Evolutionary conservation across 2,113 vertebrate genomes (phyloP).

Genomic region (Leptocoma aspasia): DNA sequence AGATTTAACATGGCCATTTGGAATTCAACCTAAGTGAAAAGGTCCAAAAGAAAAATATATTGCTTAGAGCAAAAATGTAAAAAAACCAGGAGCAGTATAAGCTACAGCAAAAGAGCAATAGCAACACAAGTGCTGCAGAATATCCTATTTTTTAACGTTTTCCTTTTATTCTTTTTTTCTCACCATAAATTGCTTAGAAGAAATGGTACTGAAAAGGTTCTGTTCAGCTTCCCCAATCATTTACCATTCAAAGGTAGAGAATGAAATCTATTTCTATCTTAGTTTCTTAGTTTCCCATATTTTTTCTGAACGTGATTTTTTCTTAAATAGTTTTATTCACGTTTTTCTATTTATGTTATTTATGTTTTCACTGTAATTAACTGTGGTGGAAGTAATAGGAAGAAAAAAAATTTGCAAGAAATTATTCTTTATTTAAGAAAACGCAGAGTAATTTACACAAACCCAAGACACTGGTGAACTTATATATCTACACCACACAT

Average conservation of each 20-base stretch:
- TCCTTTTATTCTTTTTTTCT: neutral
- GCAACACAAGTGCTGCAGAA: neutral
- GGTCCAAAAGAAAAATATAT: neutral
- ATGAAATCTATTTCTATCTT: neutral
- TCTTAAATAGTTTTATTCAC: neutral
- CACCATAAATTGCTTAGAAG: neutral
- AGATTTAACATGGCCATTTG: neutral
- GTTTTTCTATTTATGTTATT: neutral
- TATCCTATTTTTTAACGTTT: neutral
- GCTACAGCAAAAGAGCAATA: neutral
- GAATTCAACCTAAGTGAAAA: neutral
- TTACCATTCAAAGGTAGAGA: neutral
- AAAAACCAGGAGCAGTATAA: neutral
- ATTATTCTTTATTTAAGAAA: neutral
- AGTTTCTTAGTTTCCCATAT: neutral
- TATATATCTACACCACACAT: neutral
- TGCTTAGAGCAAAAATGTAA: neutral
- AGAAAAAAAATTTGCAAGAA: neutral
- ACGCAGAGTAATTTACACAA: neutral
- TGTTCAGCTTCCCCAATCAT: neutral
- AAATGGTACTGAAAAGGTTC: neutral
- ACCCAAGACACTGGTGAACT: neutral
- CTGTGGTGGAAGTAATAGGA: neutral
- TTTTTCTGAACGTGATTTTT: neutral
- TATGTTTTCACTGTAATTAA: neutral